phyloP scores from a whole-genome alignment of 1,140 invertebrate species.

The Calycopis cecrops region DNA sequence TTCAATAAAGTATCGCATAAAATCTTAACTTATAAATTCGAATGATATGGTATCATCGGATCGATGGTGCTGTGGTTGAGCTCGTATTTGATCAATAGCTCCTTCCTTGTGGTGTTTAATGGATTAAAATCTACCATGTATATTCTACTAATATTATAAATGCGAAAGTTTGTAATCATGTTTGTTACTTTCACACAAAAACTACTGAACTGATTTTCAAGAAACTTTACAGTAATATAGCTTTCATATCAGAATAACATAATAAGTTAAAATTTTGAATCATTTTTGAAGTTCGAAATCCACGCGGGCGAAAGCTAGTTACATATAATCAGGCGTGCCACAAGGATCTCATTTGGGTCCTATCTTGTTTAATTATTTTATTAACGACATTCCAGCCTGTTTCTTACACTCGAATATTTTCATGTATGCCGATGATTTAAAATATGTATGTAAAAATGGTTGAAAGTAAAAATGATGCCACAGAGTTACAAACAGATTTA shows the following conservation, averaged over 20 bases:
- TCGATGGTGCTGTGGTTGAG: slow-evolving; percentile 23
- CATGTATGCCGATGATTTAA: slow-evolving; percentile 27
- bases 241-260: no score
- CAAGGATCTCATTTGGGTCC: slow-evolving; percentile 29
- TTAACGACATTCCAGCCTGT: slow-evolving; percentile 21
- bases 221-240: no score
- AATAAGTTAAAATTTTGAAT: no score
- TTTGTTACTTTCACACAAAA: no score
- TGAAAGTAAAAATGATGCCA: slow-evolving; percentile 1
- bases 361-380: slow-evolving; percentile 23
- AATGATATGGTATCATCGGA: slow-evolving; percentile 19
- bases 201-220: no score
- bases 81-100: slow-evolving; percentile 24
- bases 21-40: slow-evolving; percentile 21
- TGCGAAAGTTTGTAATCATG: no score
- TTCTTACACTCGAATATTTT: slow-evolving; percentile 15
- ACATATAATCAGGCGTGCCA: slow-evolving; percentile 20
- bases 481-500: slow-evolving; percentile 13
- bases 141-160: no score
- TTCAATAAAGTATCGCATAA: slow-evolving; percentile 26
- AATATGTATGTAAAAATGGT: slow-evolving; percentile 16
- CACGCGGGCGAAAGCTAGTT: no score
- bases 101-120: slow-evolving; percentile 21
- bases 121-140: slow-evolving; percentile 15
- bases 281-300: no score